Conservation (phyloP, 2,113 vertebrate species). For the Rhea americana region DNA sequence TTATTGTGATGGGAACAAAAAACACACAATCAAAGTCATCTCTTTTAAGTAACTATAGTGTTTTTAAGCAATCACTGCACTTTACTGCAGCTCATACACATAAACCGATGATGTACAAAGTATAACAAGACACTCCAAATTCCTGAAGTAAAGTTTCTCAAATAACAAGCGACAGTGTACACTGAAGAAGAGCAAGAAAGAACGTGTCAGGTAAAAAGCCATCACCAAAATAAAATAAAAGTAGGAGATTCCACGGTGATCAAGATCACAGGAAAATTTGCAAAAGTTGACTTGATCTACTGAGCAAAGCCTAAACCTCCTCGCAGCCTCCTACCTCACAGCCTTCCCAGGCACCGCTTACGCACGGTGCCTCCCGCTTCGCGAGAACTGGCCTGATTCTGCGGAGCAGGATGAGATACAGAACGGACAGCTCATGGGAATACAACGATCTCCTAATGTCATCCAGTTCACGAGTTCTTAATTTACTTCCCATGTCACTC, state of each 20-base stretch:
- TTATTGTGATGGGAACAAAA: conserved; percentile 91
- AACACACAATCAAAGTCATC: conserved; percentile 88
- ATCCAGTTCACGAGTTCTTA: not conserved
- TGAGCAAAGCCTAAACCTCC: not conserved
- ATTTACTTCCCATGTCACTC: not conserved
- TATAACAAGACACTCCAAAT: conserved; percentile 62
- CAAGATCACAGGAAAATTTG: not conserved
- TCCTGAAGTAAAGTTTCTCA: conserved; percentile 73
- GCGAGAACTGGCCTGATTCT: not conserved
- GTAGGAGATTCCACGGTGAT: not conserved
- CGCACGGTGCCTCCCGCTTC: fast-evolving
- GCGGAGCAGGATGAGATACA: fast-evolving
- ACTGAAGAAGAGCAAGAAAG: conserved; percentile 50
- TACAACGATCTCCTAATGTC: not conserved
- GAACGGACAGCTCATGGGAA: fast-evolving
- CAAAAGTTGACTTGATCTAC: not conserved
- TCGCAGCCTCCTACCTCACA: not conserved
- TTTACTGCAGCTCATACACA: conserved; percentile 64
- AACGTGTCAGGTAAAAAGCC: conserved; percentile 39
- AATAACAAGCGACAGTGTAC: conserved; percentile 66
- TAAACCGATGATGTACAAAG: conserved; percentile 64
- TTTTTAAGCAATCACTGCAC: conserved; percentile 75
- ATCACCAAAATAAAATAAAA: conserved; percentile 61
- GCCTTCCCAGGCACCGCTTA: not conserved
- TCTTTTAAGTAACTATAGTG: conserved; percentile 78